Percentiles rank a stretch among this genome's conserved stretches.
These are phyloP conservation scores for Tretioscincus oriximinensis DNA, from an alignment of 2,113 vertebrate species.

Conservation along the genomic window DNA sequence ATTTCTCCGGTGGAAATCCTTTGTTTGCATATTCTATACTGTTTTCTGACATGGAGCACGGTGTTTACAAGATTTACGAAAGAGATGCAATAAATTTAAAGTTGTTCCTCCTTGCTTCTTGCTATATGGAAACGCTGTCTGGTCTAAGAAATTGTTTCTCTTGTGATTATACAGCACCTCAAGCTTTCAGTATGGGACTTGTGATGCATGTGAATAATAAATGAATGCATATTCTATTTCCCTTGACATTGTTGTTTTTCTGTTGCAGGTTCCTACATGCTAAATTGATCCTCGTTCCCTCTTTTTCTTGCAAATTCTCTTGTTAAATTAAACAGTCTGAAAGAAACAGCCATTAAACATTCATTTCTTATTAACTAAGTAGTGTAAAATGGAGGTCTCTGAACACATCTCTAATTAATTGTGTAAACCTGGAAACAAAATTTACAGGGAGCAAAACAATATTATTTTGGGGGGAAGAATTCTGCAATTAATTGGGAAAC, in stretches of 20 bases:
- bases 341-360: conserved; percentile 68
- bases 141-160: conserved; percentile 1
- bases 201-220: conserved; percentile 4
- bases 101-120: not conserved
- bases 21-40: not conserved
- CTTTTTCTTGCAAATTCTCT: conserved; percentile 67
- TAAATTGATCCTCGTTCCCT: conserved; percentile 70
- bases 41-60: not conserved
- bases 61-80: not conserved
- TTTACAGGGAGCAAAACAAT: conserved; percentile 62
- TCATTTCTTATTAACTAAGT: conserved; percentile 76
- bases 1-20: not conserved
- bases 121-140: not conserved
- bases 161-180: not conserved
- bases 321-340: conserved; percentile 72
- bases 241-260: conserved; percentile 35
- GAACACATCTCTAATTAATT: conserved; percentile 72
- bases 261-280: conserved; percentile 59
- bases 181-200: conserved; percentile 1
- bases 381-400: conserved; percentile 71
- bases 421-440: conserved; percentile 72
- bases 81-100: not conserved
- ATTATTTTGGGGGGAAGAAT: conserved; percentile 48
- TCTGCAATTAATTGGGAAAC: conserved; percentile 27
- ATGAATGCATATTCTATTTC: conserved; percentile 41